These are phyloP conservation scores for Araneus ventricosus DNA, from an alignment of 1,140 invertebrate species.

Conservation along the genomic window DNA sequence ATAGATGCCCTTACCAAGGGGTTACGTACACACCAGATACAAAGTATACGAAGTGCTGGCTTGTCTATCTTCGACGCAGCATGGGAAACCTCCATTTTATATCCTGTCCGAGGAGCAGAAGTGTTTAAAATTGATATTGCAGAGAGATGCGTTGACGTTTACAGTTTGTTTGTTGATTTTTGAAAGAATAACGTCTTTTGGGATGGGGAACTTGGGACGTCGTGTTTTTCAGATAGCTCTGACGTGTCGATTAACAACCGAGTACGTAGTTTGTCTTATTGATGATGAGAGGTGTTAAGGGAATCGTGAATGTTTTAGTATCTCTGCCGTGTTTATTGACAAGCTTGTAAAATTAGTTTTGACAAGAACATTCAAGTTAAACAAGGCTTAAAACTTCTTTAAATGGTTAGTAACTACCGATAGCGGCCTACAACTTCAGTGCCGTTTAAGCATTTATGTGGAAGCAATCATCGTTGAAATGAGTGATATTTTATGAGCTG, in stretches of 20 bases:
- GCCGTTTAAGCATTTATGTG: no score
- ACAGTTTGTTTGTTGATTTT: background rate
- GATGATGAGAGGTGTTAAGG: background rate
- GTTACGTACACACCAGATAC: slow-evolving; percentile 47
- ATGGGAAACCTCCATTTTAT: background rate
- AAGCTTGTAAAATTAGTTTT: background rate
- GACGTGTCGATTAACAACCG: background rate
- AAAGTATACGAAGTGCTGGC: slow-evolving; percentile 9
- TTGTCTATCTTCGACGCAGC: slow-evolving; percentile 6
- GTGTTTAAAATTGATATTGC: slow-evolving; percentile 39
- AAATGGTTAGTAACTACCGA: no score
- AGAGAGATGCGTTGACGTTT: slow-evolving; percentile 40
- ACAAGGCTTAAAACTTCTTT: no score
- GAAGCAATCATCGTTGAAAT: no score
- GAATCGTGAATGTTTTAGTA: background rate
- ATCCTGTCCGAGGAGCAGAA: slow-evolving; percentile 10
- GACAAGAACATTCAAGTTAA: no score
- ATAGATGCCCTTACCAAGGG: slow-evolving; percentile 33
- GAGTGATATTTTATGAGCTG: no score
- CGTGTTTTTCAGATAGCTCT: background rate
- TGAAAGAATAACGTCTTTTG: slow-evolving; percentile 5
- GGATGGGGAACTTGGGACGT: background rate
- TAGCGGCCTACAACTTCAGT: no score
- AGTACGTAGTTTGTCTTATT: background rate
- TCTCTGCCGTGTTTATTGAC: background rate